Percentiles rank a stretch among this genome's conserved stretches.
Evolutionary conservation across 2,888 invertebrate genomes (phyloP).

Genomic region (Amphiduros pacificus): DNA sequence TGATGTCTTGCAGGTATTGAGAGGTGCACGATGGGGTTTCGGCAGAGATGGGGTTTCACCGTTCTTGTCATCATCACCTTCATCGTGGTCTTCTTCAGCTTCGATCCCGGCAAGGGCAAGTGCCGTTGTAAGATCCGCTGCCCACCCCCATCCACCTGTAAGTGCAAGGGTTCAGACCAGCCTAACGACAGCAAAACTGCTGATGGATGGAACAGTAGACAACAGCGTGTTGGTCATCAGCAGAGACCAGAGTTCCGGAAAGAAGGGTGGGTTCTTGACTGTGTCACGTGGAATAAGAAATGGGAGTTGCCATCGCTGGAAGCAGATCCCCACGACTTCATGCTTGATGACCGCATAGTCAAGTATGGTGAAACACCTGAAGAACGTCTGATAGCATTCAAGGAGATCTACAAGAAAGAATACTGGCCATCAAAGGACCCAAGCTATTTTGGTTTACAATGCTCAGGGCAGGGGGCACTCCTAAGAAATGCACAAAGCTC

Average conservation of each 20-base stretch:
- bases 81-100: slow-evolving; percentile 16
- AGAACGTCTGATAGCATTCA: slow-evolving; percentile 12
- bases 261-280: slow-evolving; percentile 23
- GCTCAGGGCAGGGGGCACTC: slow-evolving; percentile 13
- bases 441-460: slow-evolving; percentile 17
- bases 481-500: slow-evolving; percentile 14
- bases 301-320: slow-evolving; percentile 18
- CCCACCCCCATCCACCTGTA: neutral
- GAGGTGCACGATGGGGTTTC: slow-evolving; percentile 11
- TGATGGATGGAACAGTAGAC: neutral
- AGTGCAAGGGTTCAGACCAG: neutral
- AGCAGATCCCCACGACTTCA: slow-evolving; percentile 16
- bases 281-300: slow-evolving; percentile 25
- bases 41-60: slow-evolving; percentile 8
- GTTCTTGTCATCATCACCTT: slow-evolving; percentile 10
- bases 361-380: slow-evolving; percentile 5
- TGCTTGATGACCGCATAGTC: slow-evolving; percentile 5
- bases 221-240: neutral
- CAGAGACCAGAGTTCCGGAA: slow-evolving; percentile 8
- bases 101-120: slow-evolving; percentile 3
- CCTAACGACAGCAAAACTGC: neutral
- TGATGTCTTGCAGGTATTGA: no score
- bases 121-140: slow-evolving; percentile 12
- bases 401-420: slow-evolving; percentile 16
- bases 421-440: slow-evolving; percentile 23